Conservation (phyloP, 1,140 invertebrate genomes). For the Leptinotarsa undecemlineata region DNA sequence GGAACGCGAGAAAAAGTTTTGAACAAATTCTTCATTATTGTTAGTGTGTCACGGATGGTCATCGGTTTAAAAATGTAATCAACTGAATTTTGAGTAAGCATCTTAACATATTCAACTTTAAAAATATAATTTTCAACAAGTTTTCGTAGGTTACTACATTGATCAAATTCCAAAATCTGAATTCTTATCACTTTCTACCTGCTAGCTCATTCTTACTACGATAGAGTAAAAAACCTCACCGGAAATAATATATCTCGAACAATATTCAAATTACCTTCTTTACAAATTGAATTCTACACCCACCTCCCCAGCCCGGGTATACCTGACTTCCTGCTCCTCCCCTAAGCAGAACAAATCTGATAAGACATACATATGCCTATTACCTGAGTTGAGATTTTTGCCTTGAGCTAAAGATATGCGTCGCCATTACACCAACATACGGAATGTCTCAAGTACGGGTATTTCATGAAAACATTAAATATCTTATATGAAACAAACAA, state of each 20-base stretch:
- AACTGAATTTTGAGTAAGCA: too few species aligned
- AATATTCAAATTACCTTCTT: background rate
- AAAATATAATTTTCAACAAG: too few species aligned
- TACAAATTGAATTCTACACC: background rate
- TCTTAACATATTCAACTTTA: too few species aligned
- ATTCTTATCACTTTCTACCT: too few species aligned
- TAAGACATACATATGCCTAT: background rate
- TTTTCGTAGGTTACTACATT: too few species aligned
- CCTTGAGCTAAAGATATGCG: slow-evolving; percentile 2
- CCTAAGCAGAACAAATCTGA: background rate
- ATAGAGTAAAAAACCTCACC: background rate
- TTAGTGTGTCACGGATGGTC: too few species aligned
- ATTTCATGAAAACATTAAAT: background rate
- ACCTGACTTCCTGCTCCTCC: slow-evolving; percentile 15
- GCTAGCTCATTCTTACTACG: too few species aligned
- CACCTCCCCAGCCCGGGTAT: slow-evolving; percentile 1
- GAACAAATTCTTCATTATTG: too few species aligned
- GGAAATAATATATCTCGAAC: slow-evolving; percentile 6
- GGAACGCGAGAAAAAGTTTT: too few species aligned
- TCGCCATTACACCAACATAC: slow-evolving; percentile 7
- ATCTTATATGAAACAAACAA: background rate
- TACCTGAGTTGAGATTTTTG: background rate
- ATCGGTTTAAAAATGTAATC: too few species aligned
- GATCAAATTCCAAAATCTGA: too few species aligned
- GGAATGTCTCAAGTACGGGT: background rate